phyloP scores from a whole-genome alignment of 2,888 invertebrate species.

The Pachliopta kotzebuea region DNA sequence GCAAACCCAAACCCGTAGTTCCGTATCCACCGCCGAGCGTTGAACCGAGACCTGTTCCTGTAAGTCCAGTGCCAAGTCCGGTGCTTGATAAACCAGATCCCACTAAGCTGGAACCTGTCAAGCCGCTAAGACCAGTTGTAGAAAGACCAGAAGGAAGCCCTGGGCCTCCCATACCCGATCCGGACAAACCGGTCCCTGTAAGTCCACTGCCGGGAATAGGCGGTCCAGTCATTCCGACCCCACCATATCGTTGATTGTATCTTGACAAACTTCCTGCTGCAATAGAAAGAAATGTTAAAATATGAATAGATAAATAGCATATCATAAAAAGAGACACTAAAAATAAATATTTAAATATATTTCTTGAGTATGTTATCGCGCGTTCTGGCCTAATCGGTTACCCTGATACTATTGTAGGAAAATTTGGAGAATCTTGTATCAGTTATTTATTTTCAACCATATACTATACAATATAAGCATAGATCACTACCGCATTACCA shows the following conservation, averaged over 20 bases:
- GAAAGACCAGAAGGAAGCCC: constrained; percentile 71
- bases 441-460: too few species aligned
- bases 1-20: constrained; percentile 64
- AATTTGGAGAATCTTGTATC: too few species aligned
- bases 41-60: constrained; percentile 63
- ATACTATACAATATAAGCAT: too few species aligned
- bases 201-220: constrained; percentile 57
- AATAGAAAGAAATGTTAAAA: constrained; percentile 31
- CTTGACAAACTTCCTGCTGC: constrained; percentile 80
- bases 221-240: constrained; percentile 53
- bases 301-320: not conserved
- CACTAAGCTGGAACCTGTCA: constrained; percentile 69
- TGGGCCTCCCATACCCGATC: constrained; percentile 51
- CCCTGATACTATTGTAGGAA: too few species aligned
- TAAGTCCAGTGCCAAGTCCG: constrained; percentile 61
- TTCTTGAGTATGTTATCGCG: too few species aligned
- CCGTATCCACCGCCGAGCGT: constrained; percentile 65
- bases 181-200: constrained; percentile 44
- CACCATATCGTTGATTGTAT: constrained; percentile 83
- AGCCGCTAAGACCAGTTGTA: constrained; percentile 67
- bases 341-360: too few species aligned
- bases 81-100: constrained; percentile 65
- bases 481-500: too few species aligned
- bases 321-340: too few species aligned
- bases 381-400: too few species aligned